These are phyloP conservation scores for Nymphalis io DNA, from an alignment of 1,140 invertebrate genomes.

Conservation along the genomic window DNA sequence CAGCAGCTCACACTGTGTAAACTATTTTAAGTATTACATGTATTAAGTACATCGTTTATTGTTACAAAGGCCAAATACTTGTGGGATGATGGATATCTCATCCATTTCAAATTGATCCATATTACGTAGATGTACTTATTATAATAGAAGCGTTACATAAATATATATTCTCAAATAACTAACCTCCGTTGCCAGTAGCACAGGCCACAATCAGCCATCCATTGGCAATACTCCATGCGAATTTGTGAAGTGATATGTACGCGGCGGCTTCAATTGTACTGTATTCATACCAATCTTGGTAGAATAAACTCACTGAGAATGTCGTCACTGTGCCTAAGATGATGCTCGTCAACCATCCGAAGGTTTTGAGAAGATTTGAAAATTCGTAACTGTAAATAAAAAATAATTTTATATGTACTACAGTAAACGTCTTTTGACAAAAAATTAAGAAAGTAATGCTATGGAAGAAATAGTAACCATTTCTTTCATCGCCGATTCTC, in stretches of 20 bases:
- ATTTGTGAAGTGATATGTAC: conserved; percentile 84
- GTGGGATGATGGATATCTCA: too few species aligned
- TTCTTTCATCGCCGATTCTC: too few species aligned
- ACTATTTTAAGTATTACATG: too few species aligned
- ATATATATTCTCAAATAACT: conserved; percentile 3
- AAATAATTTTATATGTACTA: background rate
- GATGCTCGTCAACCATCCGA: conserved; percentile 82
- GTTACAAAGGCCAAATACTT: too few species aligned
- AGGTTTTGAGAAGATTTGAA: conserved; percentile 73
- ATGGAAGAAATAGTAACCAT: too few species aligned
- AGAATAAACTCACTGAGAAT: conserved; percentile 83
- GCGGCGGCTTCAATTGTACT: conserved; percentile 82
- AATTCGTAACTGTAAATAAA: conserved; percentile 74
- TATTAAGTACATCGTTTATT: too few species aligned
- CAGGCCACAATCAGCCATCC: conserved; percentile 88
- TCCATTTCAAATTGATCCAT: too few species aligned
- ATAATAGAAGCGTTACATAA: too few species aligned
- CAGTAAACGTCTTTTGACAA: too few species aligned
- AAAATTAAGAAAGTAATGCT: too few species aligned
- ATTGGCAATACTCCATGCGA: conserved; percentile 84
- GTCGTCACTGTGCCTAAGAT: conserved; percentile 82
- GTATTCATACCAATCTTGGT: conserved; percentile 81
- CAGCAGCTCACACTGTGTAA: too few species aligned
- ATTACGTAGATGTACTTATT: too few species aligned
- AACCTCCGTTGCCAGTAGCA: conserved; percentile 86